These are phyloP conservation scores for Diabrotica undecimpunctata DNA, from an alignment of 1,140 invertebrate species.

Conservation along the genomic window DNA sequence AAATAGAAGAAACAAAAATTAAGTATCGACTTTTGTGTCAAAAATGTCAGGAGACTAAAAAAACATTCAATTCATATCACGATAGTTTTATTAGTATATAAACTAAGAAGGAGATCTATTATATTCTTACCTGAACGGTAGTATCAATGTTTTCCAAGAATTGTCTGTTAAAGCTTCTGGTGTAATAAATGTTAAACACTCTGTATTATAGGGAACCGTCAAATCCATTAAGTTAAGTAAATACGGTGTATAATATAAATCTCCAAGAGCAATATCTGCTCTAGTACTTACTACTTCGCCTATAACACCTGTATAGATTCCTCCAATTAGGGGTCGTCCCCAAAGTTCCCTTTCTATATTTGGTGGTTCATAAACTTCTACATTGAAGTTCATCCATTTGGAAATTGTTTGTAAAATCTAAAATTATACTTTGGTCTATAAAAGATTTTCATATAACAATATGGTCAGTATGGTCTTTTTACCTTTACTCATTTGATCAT, in stretches of 20 bases:
- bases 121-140: slow-evolving; percentile 67
- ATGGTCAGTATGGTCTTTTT: no score
- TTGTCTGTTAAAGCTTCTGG: slow-evolving; percentile 74
- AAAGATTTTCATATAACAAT: no score
- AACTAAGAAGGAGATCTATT: no score
- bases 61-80: no score
- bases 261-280: slow-evolving; percentile 72
- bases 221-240: slow-evolving; percentile 69
- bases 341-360: slow-evolving; percentile 59
- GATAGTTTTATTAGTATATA: no score
- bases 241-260: slow-evolving; percentile 68
- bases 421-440: background rate
- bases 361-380: slow-evolving; percentile 59
- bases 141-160: slow-evolving; percentile 76
- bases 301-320: slow-evolving; percentile 60
- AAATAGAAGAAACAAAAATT: no score
- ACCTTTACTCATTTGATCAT: no score
- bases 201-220: slow-evolving; percentile 72
- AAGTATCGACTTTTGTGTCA: no score
- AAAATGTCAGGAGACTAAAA: no score
- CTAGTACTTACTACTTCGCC: slow-evolving; percentile 64
- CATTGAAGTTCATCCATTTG: slow-evolving; percentile 65
- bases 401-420: slow-evolving; percentile 66
- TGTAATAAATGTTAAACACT: slow-evolving; percentile 79
- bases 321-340: slow-evolving; percentile 59